Conservation (phyloP, 2,113 vertebrate genomes). For the Centropus bengalensis region DNA sequence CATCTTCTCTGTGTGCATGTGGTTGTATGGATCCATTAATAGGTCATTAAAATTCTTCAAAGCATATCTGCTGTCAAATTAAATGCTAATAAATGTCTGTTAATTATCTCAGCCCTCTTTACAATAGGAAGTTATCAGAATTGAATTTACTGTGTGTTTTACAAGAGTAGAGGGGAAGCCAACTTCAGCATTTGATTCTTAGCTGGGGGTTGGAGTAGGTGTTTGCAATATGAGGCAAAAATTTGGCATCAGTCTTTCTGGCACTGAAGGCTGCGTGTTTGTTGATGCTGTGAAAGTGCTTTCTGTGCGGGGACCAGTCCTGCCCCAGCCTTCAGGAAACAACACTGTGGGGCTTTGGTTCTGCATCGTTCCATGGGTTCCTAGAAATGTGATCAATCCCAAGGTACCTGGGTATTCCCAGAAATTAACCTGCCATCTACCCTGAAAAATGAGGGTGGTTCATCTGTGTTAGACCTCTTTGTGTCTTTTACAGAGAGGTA, state of each 20-base stretch:
- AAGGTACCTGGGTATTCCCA: neutral
- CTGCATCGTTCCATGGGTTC: fast-evolving
- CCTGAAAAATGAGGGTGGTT: neutral
- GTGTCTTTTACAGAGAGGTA: neutral
- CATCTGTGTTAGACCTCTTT: neutral
- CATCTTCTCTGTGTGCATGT: slow-evolving; percentile 22
- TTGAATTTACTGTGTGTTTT: slow-evolving; percentile 20
- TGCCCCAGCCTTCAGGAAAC: neutral
- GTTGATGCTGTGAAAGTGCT: neutral
- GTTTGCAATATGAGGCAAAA: neutral
- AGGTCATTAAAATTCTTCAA: slow-evolving; percentile 47
- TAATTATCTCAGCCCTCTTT: slow-evolving; percentile 38
- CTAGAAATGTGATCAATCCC: neutral
- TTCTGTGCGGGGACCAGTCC: fast-evolving
- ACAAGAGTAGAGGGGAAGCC: neutral
- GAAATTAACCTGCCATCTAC: neutral
- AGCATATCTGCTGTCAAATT: slow-evolving; percentile 54
- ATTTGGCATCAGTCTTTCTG: neutral
- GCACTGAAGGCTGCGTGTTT: neutral
- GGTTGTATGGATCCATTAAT: slow-evolving; percentile 49
- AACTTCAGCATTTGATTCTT: neutral
- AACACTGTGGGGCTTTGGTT: fast-evolving
- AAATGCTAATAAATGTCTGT: slow-evolving; percentile 47
- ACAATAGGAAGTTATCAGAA: slow-evolving; percentile 7
- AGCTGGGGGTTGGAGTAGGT: neutral